Conservation (phyloP, 2,797 vertebrate species). For the Molothrus ater region DNA sequence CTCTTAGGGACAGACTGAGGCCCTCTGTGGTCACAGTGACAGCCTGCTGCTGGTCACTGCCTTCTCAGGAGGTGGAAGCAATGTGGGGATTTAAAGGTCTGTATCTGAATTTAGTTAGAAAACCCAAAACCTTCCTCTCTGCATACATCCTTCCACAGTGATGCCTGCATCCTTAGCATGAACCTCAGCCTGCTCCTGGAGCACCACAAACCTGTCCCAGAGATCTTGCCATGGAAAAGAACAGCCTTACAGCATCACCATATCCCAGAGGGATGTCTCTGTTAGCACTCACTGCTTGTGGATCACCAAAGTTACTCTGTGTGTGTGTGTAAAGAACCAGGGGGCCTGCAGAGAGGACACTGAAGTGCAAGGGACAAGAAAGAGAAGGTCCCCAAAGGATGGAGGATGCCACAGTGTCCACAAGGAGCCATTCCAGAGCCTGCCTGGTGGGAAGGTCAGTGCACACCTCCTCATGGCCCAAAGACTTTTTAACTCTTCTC, state of each 20-base stretch:
- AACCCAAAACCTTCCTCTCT: not conserved
- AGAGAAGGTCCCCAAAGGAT: not conserved
- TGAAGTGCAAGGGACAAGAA: not conserved
- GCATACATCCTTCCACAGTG: not conserved
- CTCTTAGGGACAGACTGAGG: not conserved
- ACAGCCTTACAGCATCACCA: not conserved
- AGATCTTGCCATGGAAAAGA: not conserved
- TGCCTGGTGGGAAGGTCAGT: not conserved
- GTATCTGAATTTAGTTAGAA: not conserved
- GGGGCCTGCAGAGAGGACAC: not conserved
- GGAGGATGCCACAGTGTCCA: not conserved
- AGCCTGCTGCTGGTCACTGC: not conserved
- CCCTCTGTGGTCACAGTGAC: rapidly evolving
- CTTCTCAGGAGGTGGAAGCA: not conserved
- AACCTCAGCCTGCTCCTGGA: not conserved
- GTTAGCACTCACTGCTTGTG: not conserved
- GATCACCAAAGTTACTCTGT: not conserved
- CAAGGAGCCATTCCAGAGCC: not conserved
- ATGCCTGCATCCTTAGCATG: not conserved
- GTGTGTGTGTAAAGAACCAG: not conserved
- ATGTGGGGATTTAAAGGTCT: not conserved
- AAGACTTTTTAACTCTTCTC: slow-evolving; percentile 12
- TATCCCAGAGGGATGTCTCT: not conserved
- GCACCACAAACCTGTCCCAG: not conserved
- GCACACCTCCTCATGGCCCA: not conserved